Percentiles rank a stretch among this genome's conserved stretches.
phyloP scores from a whole-genome alignment of 2,888 invertebrate species.

The Tethea ocularis region DNA sequence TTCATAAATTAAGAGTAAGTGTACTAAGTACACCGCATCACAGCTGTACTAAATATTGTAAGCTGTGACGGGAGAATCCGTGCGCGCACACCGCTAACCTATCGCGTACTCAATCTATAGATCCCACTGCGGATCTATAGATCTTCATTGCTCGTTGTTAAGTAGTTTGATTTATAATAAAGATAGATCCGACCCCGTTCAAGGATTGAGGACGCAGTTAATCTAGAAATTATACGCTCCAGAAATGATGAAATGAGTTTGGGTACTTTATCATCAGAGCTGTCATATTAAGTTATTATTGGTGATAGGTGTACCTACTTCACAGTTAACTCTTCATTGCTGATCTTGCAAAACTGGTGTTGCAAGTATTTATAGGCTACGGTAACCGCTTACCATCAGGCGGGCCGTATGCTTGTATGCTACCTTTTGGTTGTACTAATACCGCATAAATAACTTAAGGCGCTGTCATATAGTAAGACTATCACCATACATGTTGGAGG shows the following conservation, averaged over 20 bases:
- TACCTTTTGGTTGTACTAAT: no score
- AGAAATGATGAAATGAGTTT: background rate
- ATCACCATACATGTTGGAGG: no score
- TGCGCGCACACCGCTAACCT: conserved; percentile 22
- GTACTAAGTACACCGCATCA: no score
- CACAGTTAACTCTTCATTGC: no score
- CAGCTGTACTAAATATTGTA: background rate
- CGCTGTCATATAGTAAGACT: no score
- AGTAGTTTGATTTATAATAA: conserved; percentile 34
- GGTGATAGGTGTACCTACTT: background rate
- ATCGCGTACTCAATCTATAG: conserved; percentile 26
- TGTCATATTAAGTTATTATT: background rate
- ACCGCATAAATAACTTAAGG: no score
- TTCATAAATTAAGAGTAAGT: no score
- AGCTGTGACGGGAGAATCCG: conserved; percentile 4
- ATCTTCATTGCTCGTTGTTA: conserved; percentile 30
- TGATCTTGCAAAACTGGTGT: no score
- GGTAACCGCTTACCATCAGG: no score
- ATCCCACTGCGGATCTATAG: conserved; percentile 25
- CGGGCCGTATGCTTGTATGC: no score
- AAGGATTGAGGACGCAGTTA: conserved; percentile 12
- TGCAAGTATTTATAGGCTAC: no score
- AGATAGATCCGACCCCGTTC: conserved; percentile 30
- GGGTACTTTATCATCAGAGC: background rate
- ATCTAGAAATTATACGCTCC: background rate